Percentiles rank a stretch among this genome's conserved stretches.
Conservation (phyloP, 2,797 vertebrate genomes). For the Lacerta bilineata region DNA sequence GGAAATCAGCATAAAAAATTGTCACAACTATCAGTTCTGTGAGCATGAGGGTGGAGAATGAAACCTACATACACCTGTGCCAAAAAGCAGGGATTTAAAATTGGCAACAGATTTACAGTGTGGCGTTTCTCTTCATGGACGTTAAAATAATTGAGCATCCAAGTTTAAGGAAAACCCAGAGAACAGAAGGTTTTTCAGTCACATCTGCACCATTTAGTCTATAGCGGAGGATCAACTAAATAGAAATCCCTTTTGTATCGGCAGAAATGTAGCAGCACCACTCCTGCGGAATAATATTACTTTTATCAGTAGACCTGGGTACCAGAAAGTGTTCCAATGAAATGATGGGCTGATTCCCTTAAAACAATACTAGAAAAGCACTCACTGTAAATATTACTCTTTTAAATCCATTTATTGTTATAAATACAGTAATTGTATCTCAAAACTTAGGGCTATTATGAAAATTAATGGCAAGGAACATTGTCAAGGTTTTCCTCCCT, state of each 20-base stretch:
- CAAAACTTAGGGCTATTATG: conserved; percentile 54
- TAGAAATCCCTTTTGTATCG: conserved; percentile 60
- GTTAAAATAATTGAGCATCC: conserved; percentile 39
- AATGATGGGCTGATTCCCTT: conserved; percentile 59
- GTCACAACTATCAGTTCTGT: conserved; percentile 25
- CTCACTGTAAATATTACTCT: conserved; percentile 62
- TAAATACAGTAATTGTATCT: conserved; percentile 63
- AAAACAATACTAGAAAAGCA: conserved; percentile 67
- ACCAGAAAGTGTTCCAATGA: conserved; percentile 64
- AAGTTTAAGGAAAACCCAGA: conserved; percentile 60
- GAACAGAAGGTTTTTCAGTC: conserved; percentile 63
- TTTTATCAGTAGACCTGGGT: conserved; percentile 59
- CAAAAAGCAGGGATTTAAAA: conserved; percentile 49
- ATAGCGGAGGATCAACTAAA: conserved; percentile 68
- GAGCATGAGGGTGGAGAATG: conserved; percentile 45
- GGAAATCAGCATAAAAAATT: conserved; percentile 53
- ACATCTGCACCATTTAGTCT: conserved; percentile 61
- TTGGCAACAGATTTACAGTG: conserved; percentile 49
- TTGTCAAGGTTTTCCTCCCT: conserved; percentile 69
- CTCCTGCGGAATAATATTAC: conserved; percentile 60
- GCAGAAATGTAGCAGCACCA: conserved; percentile 70
- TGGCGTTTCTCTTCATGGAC: conserved; percentile 46
- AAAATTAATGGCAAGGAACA: conserved; percentile 71
- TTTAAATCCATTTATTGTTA: conserved; percentile 58
- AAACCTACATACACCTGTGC: conserved; percentile 45